These are phyloP conservation scores for Drosophila longiperda DNA, from an alignment of 2,888 invertebrate genomes.

Conservation along the genomic window DNA sequence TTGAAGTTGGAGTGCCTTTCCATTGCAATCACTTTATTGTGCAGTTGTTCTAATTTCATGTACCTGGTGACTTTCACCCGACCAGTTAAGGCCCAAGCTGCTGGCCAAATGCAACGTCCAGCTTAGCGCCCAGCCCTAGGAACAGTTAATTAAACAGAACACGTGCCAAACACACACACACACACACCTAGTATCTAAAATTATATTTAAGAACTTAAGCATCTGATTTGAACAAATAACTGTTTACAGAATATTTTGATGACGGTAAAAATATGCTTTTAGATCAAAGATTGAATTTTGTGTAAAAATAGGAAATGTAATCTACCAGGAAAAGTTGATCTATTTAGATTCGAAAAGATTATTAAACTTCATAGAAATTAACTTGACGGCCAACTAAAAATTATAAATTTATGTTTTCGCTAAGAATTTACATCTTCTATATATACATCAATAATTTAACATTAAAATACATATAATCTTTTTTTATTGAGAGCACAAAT, in stretches of 20 bases:
- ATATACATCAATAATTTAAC: background rate
- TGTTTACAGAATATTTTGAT: slow-evolving; percentile 45
- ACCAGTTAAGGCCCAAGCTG: slow-evolving; percentile 11
- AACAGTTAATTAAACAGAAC: slow-evolving; percentile 48
- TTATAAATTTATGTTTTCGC: background rate
- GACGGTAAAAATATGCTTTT: background rate
- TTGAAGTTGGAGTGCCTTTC: slow-evolving; percentile 40
- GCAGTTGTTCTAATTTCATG: slow-evolving; percentile 63
- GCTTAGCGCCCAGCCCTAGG: slow-evolving; percentile 7
- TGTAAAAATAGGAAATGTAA: background rate
- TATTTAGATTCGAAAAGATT: background rate
- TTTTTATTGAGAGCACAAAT: slow-evolving; percentile 11
- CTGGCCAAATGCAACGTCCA: slow-evolving; percentile 25
- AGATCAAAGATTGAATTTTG: slow-evolving; percentile 3
- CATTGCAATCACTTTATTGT: slow-evolving; percentile 66
- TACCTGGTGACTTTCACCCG: slow-evolving; percentile 57
- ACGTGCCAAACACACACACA: slow-evolving; percentile 31
- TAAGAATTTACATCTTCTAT: background rate
- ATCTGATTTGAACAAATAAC: slow-evolving; percentile 12
- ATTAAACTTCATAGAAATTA: background rate
- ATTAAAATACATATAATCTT: background rate
- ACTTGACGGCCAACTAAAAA: background rate
- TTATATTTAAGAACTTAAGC: slow-evolving; percentile 7
- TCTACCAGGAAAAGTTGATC: background rate
- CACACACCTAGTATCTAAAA: slow-evolving; percentile 11